Evolutionary conservation across 2,888 invertebrate genomes (phyloP), one percentile per base, ranked within the genome.

Genomic region (Mayetiola destructor): DNA sequence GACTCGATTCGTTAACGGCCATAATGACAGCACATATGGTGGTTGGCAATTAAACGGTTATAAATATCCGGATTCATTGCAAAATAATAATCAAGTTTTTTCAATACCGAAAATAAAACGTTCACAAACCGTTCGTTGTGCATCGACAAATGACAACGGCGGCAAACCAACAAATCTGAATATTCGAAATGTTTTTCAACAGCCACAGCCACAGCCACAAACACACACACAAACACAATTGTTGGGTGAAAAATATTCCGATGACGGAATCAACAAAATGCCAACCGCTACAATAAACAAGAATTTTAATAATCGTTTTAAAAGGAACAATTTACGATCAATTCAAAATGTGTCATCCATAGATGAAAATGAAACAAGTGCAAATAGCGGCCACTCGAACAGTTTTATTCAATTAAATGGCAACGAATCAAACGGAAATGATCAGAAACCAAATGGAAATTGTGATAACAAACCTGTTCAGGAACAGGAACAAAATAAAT

Each of bases 181-280:
- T 12, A 48, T 48, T 4, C 48, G 48, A 2, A 27, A 48, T 48
- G 48, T 48, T 27, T 48, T 48, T n/a, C 14, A 48, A 27, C 48
- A 48, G 12, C 40, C 20, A n/a, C n/a, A n/a, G n/a, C n/a, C n/a
- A n/a, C n/a, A n/a, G n/a, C n/a, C n/a, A n/a, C n/a, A n/a, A n/a
- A n/a, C n/a, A n/a, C n/a, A n/a, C n/a, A n/a, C n/a, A n/a, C n/a
- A n/a, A n/a, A n/a, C n/a, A n/a, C n/a, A n/a, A n/a, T n/a, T n/a
- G 27, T 9, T 14, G 40, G 57, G 62, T 29, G 64, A 66, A 18
- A 59, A 60, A 21, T 61, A 64, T n/a, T 61, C 64, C n/a, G 48
- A 48, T 9, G 27, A 27, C 8, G 48, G n/a, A 48, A 48, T 48
- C 5, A n/a, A n/a, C 1, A 48, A 48, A 48, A 48, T 48, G 48